Conservation (phyloP, 1,140 invertebrate species). For the Pseudachorutes palmiensis region DNA sequence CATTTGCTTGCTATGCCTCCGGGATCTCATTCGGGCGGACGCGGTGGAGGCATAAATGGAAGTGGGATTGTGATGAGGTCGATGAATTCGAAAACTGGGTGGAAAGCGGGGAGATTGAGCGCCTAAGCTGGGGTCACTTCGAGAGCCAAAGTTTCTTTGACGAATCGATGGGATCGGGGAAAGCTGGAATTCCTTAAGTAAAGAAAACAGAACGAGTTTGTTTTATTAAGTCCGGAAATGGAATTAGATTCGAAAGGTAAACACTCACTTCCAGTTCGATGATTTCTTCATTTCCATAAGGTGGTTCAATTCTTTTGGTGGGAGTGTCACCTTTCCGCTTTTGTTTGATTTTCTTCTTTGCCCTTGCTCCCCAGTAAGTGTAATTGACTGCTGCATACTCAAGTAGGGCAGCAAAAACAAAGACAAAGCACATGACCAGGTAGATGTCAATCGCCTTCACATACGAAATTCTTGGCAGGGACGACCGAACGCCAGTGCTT, state of each 20-base stretch:
- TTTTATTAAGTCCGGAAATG: neutral
- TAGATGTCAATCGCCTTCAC: slow-evolving; percentile 99
- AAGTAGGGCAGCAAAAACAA: slow-evolving; percentile 91
- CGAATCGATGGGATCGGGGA: slow-evolving; percentile 74
- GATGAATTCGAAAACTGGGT: slow-evolving; percentile 67
- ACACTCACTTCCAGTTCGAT: slow-evolving; percentile 62
- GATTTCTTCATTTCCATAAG: slow-evolving; percentile 52
- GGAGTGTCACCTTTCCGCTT: slow-evolving; percentile 25
- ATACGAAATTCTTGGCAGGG: slow-evolving; percentile 90
- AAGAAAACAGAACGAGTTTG: slow-evolving; percentile 8
- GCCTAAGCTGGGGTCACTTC: slow-evolving; percentile 35
- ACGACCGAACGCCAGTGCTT: slow-evolving; percentile 91
- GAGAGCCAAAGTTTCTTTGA: slow-evolving; percentile 31
- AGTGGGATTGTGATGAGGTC: slow-evolving; percentile 45
- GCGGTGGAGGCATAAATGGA: slow-evolving; percentile 41
- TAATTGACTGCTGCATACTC: slow-evolving; percentile 99
- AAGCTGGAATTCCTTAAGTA: slow-evolving; percentile 54
- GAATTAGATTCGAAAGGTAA: neutral
- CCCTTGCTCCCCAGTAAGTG: slow-evolving; percentile 79
- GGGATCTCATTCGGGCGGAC: neutral
- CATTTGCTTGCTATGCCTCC: slow-evolving; percentile 18
- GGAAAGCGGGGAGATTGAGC: slow-evolving; percentile 58
- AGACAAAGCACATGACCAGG: slow-evolving; percentile 97
- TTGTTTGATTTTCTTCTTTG: slow-evolving; percentile 37
- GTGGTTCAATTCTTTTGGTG: slow-evolving; percentile 25